Evolutionary conservation across 1,140 invertebrate genomes (phyloP).

Genomic region (Phymorhynchus buccinoides): DNA sequence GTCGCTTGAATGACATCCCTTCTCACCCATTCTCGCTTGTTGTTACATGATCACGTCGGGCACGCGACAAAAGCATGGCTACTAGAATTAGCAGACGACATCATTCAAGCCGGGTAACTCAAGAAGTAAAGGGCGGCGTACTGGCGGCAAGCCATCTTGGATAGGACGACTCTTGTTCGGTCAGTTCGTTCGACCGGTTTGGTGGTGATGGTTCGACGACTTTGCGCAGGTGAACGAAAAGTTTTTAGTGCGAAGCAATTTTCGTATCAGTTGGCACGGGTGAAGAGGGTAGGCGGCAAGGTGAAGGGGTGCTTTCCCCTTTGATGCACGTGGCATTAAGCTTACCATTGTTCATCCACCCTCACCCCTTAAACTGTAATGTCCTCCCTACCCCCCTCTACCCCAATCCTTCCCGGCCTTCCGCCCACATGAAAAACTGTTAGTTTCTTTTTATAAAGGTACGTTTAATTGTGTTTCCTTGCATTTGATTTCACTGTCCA

Average conservation of each 20-base stretch:
- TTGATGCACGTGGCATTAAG: no score
- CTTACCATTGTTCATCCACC: no score
- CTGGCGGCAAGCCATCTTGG: background rate
- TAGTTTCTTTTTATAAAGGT: no score
- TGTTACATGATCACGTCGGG: background rate
- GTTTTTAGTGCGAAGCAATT: background rate
- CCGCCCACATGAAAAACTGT: no score
- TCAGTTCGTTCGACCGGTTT: no score
- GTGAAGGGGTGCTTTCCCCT: slow-evolving; percentile 8
- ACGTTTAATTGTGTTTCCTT: no score
- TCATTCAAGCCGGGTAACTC: background rate
- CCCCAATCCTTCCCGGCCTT: no score
- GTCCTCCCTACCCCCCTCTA: no score
- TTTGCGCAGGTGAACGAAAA: background rate
- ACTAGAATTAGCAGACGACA: background rate
- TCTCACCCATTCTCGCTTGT: background rate
- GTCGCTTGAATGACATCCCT: background rate
- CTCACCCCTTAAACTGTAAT: no score
- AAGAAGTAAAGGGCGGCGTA: background rate
- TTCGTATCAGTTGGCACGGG: background rate
- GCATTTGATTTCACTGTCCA: no score
- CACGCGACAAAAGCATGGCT: background rate
- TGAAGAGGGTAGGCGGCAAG: background rate
- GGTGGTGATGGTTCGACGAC: background rate
- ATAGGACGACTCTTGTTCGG: no score